Evolutionary conservation across 2,113 vertebrate genomes (phyloP).

Genomic region (Bothrops jararaca): DNA sequence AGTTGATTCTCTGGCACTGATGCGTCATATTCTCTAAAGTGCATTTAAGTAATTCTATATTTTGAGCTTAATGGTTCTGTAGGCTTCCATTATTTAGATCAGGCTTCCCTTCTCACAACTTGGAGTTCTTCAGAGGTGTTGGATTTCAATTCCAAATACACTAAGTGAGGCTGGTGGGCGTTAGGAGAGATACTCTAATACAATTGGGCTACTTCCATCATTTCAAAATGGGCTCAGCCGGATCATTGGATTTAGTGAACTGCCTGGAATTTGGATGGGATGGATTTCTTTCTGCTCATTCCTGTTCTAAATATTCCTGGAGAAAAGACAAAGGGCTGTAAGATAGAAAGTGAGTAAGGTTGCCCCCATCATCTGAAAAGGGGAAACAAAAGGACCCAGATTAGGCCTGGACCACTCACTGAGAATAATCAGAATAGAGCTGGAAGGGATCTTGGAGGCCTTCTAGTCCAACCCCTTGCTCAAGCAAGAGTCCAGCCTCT

Average conservation of each 20-base stretch:
- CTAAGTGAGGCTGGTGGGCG: neutral
- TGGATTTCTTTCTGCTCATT: neutral
- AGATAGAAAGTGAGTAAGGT: neutral
- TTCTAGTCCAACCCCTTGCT: neutral
- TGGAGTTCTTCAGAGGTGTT: neutral
- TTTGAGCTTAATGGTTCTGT: neutral
- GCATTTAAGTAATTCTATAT: neutral
- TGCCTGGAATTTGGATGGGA: neutral
- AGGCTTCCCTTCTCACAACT: neutral
- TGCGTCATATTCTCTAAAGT: slow-evolving; percentile 7
- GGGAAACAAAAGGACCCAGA: neutral
- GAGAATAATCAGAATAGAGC: neutral
- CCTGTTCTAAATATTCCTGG: neutral
- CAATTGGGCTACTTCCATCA: neutral
- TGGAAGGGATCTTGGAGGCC: neutral
- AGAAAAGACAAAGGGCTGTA: neutral
- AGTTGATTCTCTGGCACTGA: slow-evolving; percentile 24
- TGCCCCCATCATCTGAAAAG: neutral
- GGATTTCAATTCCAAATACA: neutral
- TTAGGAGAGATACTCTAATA: neutral
- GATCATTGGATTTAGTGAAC: neutral
- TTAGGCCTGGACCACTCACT: neutral
- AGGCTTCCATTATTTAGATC: neutral
- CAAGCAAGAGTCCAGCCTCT: neutral
- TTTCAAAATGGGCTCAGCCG: neutral